Evolutionary conservation across 1,140 invertebrate genomes (phyloP).

Genomic region (Habropoda laboriosa): DNA sequence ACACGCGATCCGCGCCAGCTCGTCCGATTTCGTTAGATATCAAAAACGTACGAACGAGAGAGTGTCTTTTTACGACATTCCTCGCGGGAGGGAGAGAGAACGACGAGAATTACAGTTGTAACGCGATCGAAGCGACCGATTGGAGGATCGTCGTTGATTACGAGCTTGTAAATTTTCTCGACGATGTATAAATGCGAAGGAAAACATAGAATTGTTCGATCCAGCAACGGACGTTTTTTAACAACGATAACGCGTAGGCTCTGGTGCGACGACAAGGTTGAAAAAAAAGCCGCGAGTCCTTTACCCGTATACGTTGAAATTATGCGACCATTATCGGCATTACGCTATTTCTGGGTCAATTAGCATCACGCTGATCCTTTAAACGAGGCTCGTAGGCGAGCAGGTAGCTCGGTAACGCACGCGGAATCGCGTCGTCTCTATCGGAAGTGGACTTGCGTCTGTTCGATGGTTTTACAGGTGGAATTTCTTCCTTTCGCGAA

Average conservation of each 20-base stretch:
- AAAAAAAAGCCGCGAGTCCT: conserved; percentile 49
- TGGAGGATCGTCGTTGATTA: not conserved
- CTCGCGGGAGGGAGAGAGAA: not conserved
- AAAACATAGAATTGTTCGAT: conserved; percentile 18
- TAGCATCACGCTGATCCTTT: conserved; percentile 62
- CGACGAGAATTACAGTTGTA: conserved; percentile 8
- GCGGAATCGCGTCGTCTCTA: conserved; percentile 34
- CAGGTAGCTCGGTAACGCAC: not conserved
- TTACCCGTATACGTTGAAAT: conserved; percentile 71
- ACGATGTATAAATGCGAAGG: not conserved
- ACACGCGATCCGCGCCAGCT: too few species aligned
- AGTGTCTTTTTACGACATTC: too few species aligned
- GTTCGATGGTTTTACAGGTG: too few species aligned
- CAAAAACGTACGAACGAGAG: too few species aligned
- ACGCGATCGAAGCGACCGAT: too few species aligned
- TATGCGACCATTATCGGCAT: conserved; percentile 70
- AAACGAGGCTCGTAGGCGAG: conserved; percentile 35
- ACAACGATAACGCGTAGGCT: conserved; percentile 31
- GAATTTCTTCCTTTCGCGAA: not conserved
- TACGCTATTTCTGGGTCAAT: conserved; percentile 67
- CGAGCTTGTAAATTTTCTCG: not conserved
- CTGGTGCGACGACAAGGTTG: conserved; percentile 45
- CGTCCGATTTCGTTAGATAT: conserved; percentile 51
- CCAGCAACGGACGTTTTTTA: not conserved
- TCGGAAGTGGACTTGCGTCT: too few species aligned